A percentile compares a stretch with the other conserved stretches of the same genome.
Conservation (phyloP, 2,113 vertebrate genomes). For the Brachyhypopomus occidentalis region DNA sequence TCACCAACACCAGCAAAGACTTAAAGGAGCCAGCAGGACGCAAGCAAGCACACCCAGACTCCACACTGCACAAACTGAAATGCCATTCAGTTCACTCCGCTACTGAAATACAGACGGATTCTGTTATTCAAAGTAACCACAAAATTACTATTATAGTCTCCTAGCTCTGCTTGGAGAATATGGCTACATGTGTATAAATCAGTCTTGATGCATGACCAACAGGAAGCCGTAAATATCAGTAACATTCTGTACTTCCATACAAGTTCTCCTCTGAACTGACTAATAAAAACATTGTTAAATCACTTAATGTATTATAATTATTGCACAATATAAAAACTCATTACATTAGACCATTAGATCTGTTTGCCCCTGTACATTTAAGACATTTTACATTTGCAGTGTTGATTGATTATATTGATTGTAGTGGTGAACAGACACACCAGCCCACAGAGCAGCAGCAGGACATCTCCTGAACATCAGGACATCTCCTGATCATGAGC, state of each 20-base stretch:
- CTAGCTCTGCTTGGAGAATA: neutral
- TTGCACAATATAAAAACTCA: neutral
- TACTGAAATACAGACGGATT: neutral
- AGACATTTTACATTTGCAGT: no score
- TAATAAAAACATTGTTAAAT: no score
- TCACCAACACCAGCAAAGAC: no score
- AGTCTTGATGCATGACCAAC: neutral
- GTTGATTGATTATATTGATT: neutral
- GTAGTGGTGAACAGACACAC: neutral
- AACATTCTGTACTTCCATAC: no score
- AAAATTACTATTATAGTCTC: conserved; percentile 1
- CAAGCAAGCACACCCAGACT: neutral
- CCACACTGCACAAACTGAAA: neutral
- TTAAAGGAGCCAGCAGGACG: no score
- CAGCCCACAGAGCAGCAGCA: no score
- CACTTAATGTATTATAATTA: no score
- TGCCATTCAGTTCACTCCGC: neutral
- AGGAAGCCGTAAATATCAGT: neutral
- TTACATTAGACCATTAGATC: neutral
- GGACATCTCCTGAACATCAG: no score
- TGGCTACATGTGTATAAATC: neutral
- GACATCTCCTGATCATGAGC: neutral
- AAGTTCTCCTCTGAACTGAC: no score
- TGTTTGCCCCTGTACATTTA: no score
- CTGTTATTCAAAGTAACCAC: neutral